Conservation (phyloP, 2,888 invertebrate genomes). For the Stenodera caucasica region DNA sequence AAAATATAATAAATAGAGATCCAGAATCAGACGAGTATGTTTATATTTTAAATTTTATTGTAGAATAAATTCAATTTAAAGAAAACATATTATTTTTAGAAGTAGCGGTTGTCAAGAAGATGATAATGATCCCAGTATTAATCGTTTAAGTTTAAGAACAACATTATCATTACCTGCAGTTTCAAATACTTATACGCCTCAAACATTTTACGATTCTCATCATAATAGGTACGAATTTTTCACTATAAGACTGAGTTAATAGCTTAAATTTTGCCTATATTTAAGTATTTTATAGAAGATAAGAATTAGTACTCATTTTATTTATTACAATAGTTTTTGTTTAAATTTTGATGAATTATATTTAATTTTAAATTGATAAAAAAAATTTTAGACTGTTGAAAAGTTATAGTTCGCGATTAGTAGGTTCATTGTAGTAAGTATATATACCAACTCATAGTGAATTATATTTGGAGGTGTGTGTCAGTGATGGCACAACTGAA, state of each 20-base stretch:
- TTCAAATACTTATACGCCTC: conserved; percentile 37
- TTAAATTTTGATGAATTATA: too few relatives aligned
- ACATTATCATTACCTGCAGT: conserved; percentile 57
- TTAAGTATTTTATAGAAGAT: too few relatives aligned
- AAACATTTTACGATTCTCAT: conserved; percentile 33
- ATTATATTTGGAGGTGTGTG: conserved; percentile 59
- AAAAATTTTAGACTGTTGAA: background rate
- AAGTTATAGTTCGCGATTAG: conserved; percentile 20
- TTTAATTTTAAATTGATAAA: too few relatives aligned
- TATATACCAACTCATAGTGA: conserved; percentile 29
- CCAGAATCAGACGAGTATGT: conserved; percentile 55
- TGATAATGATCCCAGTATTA: conserved; percentile 55
- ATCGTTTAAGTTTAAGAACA: conserved; percentile 48
- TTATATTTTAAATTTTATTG: conserved; percentile 14
- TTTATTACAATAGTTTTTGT: too few relatives aligned
- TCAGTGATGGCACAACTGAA: conserved; percentile 66
- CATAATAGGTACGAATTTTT: conserved; percentile 32
- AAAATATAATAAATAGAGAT: conserved; percentile 59
- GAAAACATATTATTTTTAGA: conserved; percentile 46
- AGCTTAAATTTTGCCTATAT: too few relatives aligned
- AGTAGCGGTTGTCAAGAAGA: conserved; percentile 63
- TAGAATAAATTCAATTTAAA: too few relatives aligned
- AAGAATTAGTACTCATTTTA: too few relatives aligned
- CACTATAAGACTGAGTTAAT: background rate
- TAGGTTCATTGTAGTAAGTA: conserved; percentile 15